Evolutionary conservation across 2,888 invertebrate genomes (phyloP), one percentile per base, ranked within the genome.

Genomic region (Himalopsyche anomala): DNA sequence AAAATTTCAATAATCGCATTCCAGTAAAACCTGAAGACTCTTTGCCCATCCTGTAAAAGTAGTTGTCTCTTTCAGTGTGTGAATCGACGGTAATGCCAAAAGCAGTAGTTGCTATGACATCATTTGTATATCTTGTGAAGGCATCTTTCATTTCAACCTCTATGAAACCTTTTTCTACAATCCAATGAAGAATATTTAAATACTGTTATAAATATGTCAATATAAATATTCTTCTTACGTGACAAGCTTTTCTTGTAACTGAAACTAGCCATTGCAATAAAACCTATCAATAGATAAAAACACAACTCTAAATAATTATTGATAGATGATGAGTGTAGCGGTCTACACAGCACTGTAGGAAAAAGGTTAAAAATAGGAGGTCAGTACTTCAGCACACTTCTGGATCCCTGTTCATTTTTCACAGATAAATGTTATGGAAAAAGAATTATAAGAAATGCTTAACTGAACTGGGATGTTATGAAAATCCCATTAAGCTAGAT

Each of bases 11-110:
- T 19, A 90, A 84, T 74, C 90, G 89, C 4, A 83, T 83, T 4
- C 90, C 89, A 2, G 86, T 89, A 84, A 94, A 92, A 11, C 91
- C 91, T 0, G 94, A 92, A 11, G 92, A 90, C 17, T 90, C 90
- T 87, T 92, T 93, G 28, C 94, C 94, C 91, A 92, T 93, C 45
- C 89, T 83, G 88, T 93, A 95, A 89, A 95, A 95, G 45, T 92
- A 90, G 88, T 95, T 94, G 0, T 94, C 89, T 11, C 90, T 91
- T 0, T 95, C 91, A 8, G 90, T 90, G 28, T 94, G 91, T 0
- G 95, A 95, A 89, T 95, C 92, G 4, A 94, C 92, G 88, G 93
- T 91, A 2, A 94, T 89, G 0, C 94, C 94, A 87, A 93, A 94
- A 1, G 93, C 94, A 38, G 92, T 91, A 0, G 92, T 91, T 0